Conservation (phyloP, 92 coral and sea anemone species). For the Isaurus tuberculatus region DNA sequence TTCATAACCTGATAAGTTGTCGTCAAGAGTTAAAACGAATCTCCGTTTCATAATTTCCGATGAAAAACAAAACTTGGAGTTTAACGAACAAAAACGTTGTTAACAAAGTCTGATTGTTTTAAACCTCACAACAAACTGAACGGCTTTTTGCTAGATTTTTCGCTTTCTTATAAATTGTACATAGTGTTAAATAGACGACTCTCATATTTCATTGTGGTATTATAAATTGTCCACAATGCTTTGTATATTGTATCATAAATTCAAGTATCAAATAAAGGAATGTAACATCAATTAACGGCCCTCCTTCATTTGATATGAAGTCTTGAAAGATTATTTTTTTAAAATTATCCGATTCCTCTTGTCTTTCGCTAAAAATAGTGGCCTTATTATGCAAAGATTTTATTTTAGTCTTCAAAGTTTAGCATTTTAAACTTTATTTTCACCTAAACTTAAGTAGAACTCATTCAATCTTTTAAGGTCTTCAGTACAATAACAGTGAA, state of each 20-base stretch:
- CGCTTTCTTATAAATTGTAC: slow-evolving; percentile 14
- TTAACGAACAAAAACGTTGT: slow-evolving; percentile 4
- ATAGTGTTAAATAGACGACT: slow-evolving; percentile 32
- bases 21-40: slow-evolving; percentile 49
- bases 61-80: slow-evolving; percentile 9
- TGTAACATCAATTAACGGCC: neutral
- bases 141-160: neutral
- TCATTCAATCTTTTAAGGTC: neutral
- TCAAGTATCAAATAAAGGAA: slow-evolving; percentile 31
- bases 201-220: slow-evolving; percentile 35
- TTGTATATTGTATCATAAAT: slow-evolving; percentile 47
- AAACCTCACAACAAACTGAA: slow-evolving; percentile 1
- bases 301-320: neutral
- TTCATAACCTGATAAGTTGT: slow-evolving; percentile 69
- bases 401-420: neutral
- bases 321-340: neutral
- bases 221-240: slow-evolving; percentile 37
- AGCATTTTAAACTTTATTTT: neutral
- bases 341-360: neutral
- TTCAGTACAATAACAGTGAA: neutral
- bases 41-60: slow-evolving; percentile 1
- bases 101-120: neutral
- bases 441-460: neutral
- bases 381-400: neutral
- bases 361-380: neutral